Base-by-base conservation (phyloP, 2,888 invertebrate genomes). In the Sphaerophoria rueppellii region DNA sequence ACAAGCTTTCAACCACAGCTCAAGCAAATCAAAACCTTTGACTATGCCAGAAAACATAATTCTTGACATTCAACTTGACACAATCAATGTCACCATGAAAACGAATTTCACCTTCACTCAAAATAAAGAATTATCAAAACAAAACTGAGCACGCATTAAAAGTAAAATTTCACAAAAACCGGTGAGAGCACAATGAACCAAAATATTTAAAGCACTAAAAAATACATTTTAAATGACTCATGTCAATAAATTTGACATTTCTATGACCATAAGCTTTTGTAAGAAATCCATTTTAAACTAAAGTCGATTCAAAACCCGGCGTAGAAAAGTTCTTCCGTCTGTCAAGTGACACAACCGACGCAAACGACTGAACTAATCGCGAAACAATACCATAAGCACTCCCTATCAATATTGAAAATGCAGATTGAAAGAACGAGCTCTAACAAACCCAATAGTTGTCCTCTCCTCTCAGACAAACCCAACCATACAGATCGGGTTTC, bases 311-410 rank as follows among this genome's bases (percentile, higher is more conserved):
- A 55, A 82, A 54, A 60, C 55, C 14, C 55, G 24, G 24, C 72
- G 55, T 71, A 58, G 46, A 34, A 67, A 81, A 76, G 52, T 75
- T 75, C 75, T 76, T 71, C 77, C 77, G 77, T 50, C 54, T 65
- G 40, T 58, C 14, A 67, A 24, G 54, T 54, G 4, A 54, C 52
- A 43, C 35, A 43, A 37, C 3, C 67, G 55, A 73, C 43, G 43
- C 40, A 67, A 67, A 58, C 0, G 4, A 6, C 16, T 16, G 0
- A 37, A 37, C 2, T 24, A 24, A 24, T 2, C 24, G 24, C 24
- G 24, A 24, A 37, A 9, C 32, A 43, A 48, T 50, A 52, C 12
- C 65, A 57, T 67, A 63, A 73, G 35, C 61, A 67, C 69, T 63
- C 61, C 54, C 54, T 63, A 16, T 43, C 9, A 43, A 43, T 11